These are phyloP conservation scores for Machimus atricapillus DNA, from an alignment of 2,888 invertebrate species.

Conservation along the genomic window DNA sequence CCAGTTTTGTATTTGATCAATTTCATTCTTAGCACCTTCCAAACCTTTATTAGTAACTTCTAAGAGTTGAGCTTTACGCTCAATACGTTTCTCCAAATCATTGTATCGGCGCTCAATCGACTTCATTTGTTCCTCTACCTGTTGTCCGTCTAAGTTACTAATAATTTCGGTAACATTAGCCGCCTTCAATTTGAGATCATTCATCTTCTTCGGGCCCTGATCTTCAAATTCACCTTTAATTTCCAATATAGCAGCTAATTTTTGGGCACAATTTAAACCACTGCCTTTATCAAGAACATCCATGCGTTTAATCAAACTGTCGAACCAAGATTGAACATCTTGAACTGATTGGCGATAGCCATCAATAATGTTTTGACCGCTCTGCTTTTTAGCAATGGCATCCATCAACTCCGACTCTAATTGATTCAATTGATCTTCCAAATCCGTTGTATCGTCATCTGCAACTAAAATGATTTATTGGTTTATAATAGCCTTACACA, in stretches of 20 bases:
- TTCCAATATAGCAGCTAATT: slow-evolving; percentile 76
- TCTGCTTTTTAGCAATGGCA: slow-evolving; percentile 78
- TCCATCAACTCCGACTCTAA: slow-evolving; percentile 75
- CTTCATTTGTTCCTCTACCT: slow-evolving; percentile 89
- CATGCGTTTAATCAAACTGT: slow-evolving; percentile 78
- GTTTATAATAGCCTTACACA: background rate
- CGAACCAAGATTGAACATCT: slow-evolving; percentile 83
- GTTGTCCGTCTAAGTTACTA: slow-evolving; percentile 87
- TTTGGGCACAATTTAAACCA: slow-evolving; percentile 81
- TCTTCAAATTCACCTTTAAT: slow-evolving; percentile 77
- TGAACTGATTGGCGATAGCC: slow-evolving; percentile 78
- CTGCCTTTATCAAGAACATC: slow-evolving; percentile 85
- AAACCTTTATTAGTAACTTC: slow-evolving; percentile 85
- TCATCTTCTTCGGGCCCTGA: slow-evolving; percentile 75
- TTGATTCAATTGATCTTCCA: slow-evolving; percentile 75
- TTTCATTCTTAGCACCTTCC: slow-evolving; percentile 81
- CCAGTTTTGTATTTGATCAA: slow-evolving; percentile 81
- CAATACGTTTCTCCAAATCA: slow-evolving; percentile 83
- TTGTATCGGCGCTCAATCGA: slow-evolving; percentile 83
- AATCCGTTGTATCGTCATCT: slow-evolving; percentile 71
- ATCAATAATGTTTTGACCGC: slow-evolving; percentile 78
- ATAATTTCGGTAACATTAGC: slow-evolving; percentile 79
- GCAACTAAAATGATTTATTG: slow-evolving; percentile 54
- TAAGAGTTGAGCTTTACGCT: slow-evolving; percentile 82
- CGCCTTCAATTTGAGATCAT: slow-evolving; percentile 74